Percentiles rank a stretch among this genome's conserved stretches.
phyloP scores from a whole-genome alignment of 2,888 invertebrate genomes.

The Tryphoninae sp. region DNA sequence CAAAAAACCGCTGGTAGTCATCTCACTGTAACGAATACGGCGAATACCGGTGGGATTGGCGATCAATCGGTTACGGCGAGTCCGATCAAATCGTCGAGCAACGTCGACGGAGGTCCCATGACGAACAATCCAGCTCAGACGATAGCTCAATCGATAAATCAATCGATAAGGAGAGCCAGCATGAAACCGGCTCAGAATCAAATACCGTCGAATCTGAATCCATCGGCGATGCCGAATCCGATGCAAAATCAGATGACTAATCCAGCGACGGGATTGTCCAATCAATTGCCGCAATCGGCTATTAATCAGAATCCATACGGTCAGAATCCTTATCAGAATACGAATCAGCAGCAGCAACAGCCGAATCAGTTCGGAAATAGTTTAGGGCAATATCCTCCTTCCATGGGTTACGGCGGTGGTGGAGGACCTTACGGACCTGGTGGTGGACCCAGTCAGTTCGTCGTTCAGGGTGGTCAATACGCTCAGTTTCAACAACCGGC shows the following conservation, averaged over 20 bases:
- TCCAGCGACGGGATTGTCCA: conserved; percentile 72
- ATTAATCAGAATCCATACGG: conserved; percentile 67
- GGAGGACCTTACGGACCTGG: conserved; percentile 59
- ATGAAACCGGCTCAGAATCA: conserved; percentile 74
- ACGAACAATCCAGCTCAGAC: conserved; percentile 70
- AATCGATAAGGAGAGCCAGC: conserved; percentile 76
- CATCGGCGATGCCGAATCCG: conserved; percentile 75
- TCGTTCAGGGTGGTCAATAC: conserved; percentile 70
- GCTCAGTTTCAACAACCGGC: conserved; percentile 68
- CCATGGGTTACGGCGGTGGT: conserved; percentile 41
- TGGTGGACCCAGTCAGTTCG: conserved; percentile 62
- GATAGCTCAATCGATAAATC: conserved; percentile 67
- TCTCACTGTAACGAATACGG: conserved; percentile 67
- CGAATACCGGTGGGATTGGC: conserved; percentile 25
- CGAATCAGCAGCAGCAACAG: conserved; percentile 56
- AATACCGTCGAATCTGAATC: conserved; percentile 70
- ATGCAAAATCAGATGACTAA: conserved; percentile 78
- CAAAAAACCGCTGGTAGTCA: conserved; percentile 75
- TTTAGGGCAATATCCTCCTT: conserved; percentile 70
- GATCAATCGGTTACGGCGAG: conserved; percentile 59
- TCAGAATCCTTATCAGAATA: conserved; percentile 62
- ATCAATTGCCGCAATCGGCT: conserved; percentile 80
- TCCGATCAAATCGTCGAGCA: conserved; percentile 63
- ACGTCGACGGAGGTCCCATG: conserved; percentile 47
- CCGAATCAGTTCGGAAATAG: conserved; percentile 68